Evolutionary conservation across 2,888 invertebrate genomes (phyloP).

Genomic region (Pandemis cinnamomeana): DNA sequence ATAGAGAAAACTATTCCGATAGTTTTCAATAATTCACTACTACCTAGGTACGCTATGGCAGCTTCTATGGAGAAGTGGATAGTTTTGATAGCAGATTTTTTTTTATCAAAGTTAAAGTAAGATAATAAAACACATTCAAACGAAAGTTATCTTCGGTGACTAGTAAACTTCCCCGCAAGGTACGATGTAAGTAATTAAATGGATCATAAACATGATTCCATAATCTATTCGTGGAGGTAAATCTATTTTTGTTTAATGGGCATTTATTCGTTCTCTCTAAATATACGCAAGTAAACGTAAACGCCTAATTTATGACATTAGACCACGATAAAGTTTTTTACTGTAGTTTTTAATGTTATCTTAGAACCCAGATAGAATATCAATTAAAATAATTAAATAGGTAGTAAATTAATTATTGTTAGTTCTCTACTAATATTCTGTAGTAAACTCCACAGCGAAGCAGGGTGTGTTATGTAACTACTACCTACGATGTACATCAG

Average conservation of each 20-base stretch:
- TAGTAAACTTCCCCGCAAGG: neutral
- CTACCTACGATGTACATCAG: neutral
- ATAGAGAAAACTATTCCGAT: neutral
- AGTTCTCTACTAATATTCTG: neutral
- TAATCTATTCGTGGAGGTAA: constrained; percentile 13
- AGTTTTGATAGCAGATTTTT: no score
- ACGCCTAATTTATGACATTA: neutral
- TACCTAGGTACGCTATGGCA: no score
- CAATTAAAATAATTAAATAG: neutral
- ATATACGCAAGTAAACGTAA: constrained; percentile 30
- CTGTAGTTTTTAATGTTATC: neutral
- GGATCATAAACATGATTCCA: constrained; percentile 6
- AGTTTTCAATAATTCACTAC: no score
- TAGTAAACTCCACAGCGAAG: neutral
- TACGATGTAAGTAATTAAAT: neutral
- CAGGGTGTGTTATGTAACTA: no score
- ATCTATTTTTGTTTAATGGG: constrained; percentile 8
- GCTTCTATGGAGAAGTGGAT: no score
- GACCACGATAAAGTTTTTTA: neutral
- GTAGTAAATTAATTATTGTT: neutral
- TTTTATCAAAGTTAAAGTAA: neutral
- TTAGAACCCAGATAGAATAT: neutral
- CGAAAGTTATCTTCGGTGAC: neutral
- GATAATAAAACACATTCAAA: constrained; percentile 1
- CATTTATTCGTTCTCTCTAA: constrained; percentile 8